Evolutionary conservation across 2,888 invertebrate species (phyloP), one percentile per base, ranked within the genome.

Genomic region (Cheilosia pagana): DNA sequence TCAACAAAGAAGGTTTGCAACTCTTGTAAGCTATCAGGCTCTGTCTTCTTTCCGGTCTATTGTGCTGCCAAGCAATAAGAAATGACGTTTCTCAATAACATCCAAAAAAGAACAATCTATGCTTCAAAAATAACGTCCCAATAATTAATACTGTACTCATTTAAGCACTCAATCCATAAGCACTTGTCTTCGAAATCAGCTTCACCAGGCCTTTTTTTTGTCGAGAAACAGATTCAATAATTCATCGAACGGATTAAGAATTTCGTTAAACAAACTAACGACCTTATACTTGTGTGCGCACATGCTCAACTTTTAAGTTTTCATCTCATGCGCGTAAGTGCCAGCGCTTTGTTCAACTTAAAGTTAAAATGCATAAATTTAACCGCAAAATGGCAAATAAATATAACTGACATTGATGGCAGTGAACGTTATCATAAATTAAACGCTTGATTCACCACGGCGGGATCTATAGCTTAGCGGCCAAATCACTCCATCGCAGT

Each of bases 211-310:
- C 41, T 53, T 53, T 52, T 41, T n/a, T 53, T 57, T 67, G 16
- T 14, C 7, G 59, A 35, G 16, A 19, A 76, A 76, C 67, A 52
- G 60, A 60, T 76, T 76, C 28, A 28, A 2, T 75, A 5, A 35
- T 19, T 41, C 21, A 50, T 74, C 55, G 55, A 21, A 19, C 21
- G 25, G 14, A 39, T 41, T 28, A 57, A 57, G 72, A 43, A 52
- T 53, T 60, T 50, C 50, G 23, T 19, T 7, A 19, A 16, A 12
- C 52, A n/a, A n/a, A n/a, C 31, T 19, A 7, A n/a, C 41, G 19
- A 55, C 8, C 25, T 35, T 5, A 6, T 5, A 6, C 23, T 1
- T 28, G 28, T n/a, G 25, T 7, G 16, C 35, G 23, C 31, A 21
- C 31, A 21, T n/a, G 1, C 43, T 12, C 41, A 53, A 55, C 52